A percentile compares a stretch with the other conserved stretches of the same genome.
Conservation (phyloP, 2,797 vertebrate genomes). For the Artibeus jamaicensis region DNA sequence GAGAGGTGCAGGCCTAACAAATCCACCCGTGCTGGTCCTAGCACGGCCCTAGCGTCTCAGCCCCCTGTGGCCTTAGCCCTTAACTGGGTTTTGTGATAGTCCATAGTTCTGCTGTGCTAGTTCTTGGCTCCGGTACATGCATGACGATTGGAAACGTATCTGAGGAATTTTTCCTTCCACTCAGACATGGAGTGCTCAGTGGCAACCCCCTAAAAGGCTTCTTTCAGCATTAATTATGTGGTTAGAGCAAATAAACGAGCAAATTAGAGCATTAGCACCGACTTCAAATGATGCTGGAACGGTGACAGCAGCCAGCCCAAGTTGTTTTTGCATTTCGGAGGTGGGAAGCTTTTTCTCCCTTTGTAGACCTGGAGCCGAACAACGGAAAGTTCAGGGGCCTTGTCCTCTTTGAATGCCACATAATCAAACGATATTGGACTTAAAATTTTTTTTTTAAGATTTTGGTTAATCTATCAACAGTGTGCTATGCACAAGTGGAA, state of each 20-base stretch:
- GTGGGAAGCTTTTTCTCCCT: neutral
- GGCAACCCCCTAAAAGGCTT: slow-evolving; percentile 42
- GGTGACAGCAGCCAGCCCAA: neutral
- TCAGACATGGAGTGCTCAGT: neutral
- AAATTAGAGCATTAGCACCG: slow-evolving; percentile 41
- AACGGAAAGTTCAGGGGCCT: neutral
- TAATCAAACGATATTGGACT: neutral
- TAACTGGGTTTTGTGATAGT: neutral
- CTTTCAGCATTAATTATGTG: slow-evolving; percentile 63
- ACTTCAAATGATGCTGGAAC: neutral
- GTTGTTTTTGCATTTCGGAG: neutral
- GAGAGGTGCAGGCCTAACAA: neutral
- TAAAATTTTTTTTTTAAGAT: neutral
- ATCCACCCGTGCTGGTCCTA: neutral
- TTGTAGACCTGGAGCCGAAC: neutral
- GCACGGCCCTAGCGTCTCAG: neutral
- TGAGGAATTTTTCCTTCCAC: slow-evolving; percentile 39
- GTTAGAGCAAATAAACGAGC: slow-evolving; percentile 36
- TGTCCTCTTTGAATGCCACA: neutral
- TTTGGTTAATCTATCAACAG: neutral
- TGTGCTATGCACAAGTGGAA: neutral
- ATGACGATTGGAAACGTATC: slow-evolving; percentile 1
- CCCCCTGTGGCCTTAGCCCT: neutral
- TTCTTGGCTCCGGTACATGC: neutral
- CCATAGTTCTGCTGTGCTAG: neutral